Percentiles rank a stretch among this genome's conserved stretches.
Conservation (phyloP, 1,140 invertebrate species). For the Megalonaias nervosa region DNA sequence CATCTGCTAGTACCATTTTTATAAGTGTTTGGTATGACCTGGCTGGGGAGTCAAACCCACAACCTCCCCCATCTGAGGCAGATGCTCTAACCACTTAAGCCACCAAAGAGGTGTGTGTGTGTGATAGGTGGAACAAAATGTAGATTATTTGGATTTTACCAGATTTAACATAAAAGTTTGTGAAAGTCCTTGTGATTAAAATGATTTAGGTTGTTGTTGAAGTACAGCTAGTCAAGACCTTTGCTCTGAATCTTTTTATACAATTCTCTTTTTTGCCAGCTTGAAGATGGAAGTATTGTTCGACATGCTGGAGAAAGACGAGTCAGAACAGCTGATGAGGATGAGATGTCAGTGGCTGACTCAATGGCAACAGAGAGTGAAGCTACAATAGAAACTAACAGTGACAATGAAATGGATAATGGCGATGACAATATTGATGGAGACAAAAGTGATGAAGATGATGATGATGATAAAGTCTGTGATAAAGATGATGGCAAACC, state of each 20-base stretch:
- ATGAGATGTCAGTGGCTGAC: slow-evolving; percentile 53
- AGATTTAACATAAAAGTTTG: too few species aligned
- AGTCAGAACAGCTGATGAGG: slow-evolving; percentile 64
- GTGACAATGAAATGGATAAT: slow-evolving; percentile 44
- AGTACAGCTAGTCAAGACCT: too few species aligned
- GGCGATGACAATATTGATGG: slow-evolving; percentile 40
- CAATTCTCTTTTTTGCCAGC: slow-evolving; percentile 40
- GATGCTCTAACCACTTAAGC: too few species aligned
- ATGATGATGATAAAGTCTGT: slow-evolving; percentile 50
- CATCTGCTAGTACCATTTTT: too few species aligned
- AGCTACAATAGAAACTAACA: slow-evolving; percentile 35
- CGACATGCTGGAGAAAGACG: slow-evolving; percentile 71
- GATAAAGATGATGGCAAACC: slow-evolving; percentile 27
- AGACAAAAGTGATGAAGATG: slow-evolving; percentile 58
- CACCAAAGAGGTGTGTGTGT: too few species aligned
- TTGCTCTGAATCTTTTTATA: not conserved
- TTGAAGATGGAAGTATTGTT: slow-evolving; percentile 68
- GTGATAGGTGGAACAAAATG: too few species aligned
- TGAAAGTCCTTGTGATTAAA: too few species aligned
- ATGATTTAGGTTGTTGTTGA: too few species aligned
- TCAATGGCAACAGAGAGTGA: slow-evolving; percentile 50
- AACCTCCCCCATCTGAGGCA: too few species aligned
- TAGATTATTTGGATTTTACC: too few species aligned
- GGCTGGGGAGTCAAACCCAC: too few species aligned
- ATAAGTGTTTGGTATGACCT: too few species aligned